Percentiles rank a stretch among this genome's conserved stretches.
Evolutionary conservation across 2,113 vertebrate species (phyloP).

Genomic region (Origma solitaria): DNA sequence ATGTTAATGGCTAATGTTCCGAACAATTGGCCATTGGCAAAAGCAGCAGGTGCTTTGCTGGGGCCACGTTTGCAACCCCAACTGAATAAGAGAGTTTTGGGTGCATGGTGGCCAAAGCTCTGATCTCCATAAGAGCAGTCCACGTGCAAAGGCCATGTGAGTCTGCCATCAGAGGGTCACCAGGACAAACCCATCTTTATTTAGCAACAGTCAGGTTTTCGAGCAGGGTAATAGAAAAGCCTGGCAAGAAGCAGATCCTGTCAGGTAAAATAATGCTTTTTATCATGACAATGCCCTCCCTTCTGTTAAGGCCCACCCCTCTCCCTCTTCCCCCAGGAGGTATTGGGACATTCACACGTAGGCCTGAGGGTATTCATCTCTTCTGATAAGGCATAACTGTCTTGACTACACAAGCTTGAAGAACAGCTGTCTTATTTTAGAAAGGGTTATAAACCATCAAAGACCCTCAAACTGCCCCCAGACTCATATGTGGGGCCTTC

Average conservation of each 20-base stretch:
- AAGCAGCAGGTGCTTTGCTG: neutral
- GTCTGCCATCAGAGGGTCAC: fast-evolving
- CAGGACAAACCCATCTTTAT: neutral
- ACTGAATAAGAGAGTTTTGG: neutral
- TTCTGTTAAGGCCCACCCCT: neutral
- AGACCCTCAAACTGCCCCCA: neutral
- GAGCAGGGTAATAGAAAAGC: neutral
- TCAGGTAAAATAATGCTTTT: neutral
- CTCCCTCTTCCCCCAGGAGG: neutral
- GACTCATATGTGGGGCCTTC: neutral
- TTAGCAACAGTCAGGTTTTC: neutral
- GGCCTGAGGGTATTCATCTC: neutral
- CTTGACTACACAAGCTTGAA: neutral
- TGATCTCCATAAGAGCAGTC: neutral
- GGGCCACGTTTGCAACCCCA: neutral
- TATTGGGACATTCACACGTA: fast-evolving
- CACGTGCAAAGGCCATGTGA: fast-evolving
- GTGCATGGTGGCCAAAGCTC: neutral
- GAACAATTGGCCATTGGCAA: neutral
- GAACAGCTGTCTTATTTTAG: neutral
- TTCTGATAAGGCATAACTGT: neutral
- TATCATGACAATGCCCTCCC: neutral
- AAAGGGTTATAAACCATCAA: neutral
- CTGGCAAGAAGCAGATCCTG: neutral
- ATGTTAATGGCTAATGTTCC: neutral